Conservation (phyloP, 2,888 invertebrate genomes). For the Drosophila phalerata region DNA sequence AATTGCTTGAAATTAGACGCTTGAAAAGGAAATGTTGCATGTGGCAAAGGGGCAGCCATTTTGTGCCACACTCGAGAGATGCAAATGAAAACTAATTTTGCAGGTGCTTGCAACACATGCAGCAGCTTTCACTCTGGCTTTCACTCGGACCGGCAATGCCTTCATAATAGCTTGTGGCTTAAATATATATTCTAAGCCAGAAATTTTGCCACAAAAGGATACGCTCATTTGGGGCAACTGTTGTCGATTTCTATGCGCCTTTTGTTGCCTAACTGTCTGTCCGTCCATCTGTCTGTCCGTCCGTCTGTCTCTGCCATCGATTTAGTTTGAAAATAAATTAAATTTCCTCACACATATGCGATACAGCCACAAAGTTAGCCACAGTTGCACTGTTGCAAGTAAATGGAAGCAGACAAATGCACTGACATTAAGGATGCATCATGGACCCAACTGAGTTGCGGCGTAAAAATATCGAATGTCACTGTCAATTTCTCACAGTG, state of each 20-base stretch:
- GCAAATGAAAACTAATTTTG: constrained; percentile 44
- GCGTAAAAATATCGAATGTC: constrained; percentile 64
- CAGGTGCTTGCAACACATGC: constrained; percentile 19
- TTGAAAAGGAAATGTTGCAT: not conserved
- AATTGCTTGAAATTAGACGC: constrained; percentile 47
- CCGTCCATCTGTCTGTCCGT: constrained; percentile 5
- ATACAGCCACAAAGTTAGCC: constrained; percentile 29
- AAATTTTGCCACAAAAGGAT: constrained; percentile 49
- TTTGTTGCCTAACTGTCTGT: not conserved
- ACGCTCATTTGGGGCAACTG: constrained; percentile 48
- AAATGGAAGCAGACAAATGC: constrained; percentile 63
- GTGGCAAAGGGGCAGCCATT: constrained; percentile 27
- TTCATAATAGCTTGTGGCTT: constrained; percentile 11
- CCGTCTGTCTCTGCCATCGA: constrained; percentile 54
- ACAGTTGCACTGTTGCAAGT: constrained; percentile 7
- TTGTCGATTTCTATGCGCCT: constrained; percentile 29
- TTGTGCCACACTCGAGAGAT: constrained; percentile 45
- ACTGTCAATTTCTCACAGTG: constrained; percentile 72
- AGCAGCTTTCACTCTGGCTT: constrained; percentile 1
- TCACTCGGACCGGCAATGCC: constrained; percentile 14
- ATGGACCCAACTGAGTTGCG: constrained; percentile 10
- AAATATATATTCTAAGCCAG: constrained; percentile 14
- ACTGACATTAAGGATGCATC: constrained; percentile 44
- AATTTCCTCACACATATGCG: constrained; percentile 49
- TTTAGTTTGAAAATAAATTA: constrained; percentile 74